Conservation (phyloP, 2,888 invertebrate species). For the Pseudococcus viburni region DNA sequence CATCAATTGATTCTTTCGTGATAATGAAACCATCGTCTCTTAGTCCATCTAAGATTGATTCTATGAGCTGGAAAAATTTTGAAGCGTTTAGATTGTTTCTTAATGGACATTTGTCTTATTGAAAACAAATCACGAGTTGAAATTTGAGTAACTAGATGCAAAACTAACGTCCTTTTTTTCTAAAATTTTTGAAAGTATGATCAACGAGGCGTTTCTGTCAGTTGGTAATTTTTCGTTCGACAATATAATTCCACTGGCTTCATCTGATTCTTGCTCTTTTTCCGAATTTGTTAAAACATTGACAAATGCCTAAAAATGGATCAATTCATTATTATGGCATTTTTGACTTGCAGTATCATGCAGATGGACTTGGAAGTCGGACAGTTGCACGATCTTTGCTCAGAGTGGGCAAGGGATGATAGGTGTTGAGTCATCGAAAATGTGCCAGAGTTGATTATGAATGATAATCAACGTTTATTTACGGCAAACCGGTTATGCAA, state of each 20-base stretch:
- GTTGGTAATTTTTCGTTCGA: neutral
- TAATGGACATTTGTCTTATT: neutral
- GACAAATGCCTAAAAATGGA: neutral
- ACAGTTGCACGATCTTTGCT: no score
- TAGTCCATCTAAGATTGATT: neutral
- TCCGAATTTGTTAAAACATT: neutral
- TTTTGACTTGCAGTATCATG: no score
- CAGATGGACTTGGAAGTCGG: no score
- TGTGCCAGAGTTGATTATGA: no score
- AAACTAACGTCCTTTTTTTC: neutral
- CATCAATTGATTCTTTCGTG: neutral
- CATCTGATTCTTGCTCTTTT: neutral
- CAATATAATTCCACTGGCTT: neutral
- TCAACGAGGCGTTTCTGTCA: neutral
- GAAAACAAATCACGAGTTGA: no score
- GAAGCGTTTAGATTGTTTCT: neutral
- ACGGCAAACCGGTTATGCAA: no score
- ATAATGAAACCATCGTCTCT: constrained; percentile 38
- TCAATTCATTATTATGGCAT: neutral
- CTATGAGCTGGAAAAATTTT: neutral
- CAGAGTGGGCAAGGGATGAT: no score
- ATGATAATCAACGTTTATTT: no score
- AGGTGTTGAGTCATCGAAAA: no score
- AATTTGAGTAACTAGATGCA: neutral
- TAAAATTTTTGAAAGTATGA: neutral